A percentile compares a stretch with the other conserved stretches of the same genome.
Evolutionary conservation across 2,888 invertebrate genomes (phyloP).

Genomic region (Tachina grossa): DNA sequence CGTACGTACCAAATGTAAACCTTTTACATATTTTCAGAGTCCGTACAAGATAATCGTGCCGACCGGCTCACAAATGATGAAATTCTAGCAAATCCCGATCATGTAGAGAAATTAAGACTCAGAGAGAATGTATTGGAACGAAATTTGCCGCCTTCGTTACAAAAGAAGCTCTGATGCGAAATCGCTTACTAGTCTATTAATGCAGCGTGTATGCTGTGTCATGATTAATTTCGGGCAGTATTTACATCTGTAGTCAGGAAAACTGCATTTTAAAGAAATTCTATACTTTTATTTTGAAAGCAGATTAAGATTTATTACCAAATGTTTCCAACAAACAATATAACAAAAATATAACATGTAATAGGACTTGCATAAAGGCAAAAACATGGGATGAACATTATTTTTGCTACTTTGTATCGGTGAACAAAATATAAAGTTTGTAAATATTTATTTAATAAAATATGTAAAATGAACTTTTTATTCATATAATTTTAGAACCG

Average conservation of each 20-base stretch:
- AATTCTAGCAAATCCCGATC: slow-evolving; percentile 84
- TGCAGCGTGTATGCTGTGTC: not conserved
- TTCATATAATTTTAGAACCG: too few species aligned
- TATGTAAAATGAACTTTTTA: too few species aligned
- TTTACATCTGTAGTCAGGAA: not conserved
- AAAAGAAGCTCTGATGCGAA: slow-evolving; percentile 78
- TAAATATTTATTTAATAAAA: too few species aligned
- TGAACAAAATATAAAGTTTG: too few species aligned
- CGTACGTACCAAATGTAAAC: not conserved
- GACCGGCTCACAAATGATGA: slow-evolving; percentile 87
- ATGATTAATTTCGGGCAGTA: too few species aligned
- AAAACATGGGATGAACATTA: too few species aligned
- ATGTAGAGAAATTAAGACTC: slow-evolving; percentile 88
- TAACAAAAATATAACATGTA: too few species aligned
- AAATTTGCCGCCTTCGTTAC: slow-evolving; percentile 87
- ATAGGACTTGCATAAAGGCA: too few species aligned
- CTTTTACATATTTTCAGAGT: slow-evolving; percentile 82
- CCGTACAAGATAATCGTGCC: slow-evolving; percentile 89
- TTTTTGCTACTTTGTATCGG: too few species aligned
- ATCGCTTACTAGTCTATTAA: not conserved
- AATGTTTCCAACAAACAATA: too few species aligned
- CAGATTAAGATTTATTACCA: not conserved
- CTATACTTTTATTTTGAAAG: not conserved
- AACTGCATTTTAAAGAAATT: not conserved
- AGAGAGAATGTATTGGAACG: slow-evolving; percentile 87